These are phyloP conservation scores for Slavum lentiscoides DNA, from an alignment of 2,888 invertebrate species.

Conservation along the genomic window DNA sequence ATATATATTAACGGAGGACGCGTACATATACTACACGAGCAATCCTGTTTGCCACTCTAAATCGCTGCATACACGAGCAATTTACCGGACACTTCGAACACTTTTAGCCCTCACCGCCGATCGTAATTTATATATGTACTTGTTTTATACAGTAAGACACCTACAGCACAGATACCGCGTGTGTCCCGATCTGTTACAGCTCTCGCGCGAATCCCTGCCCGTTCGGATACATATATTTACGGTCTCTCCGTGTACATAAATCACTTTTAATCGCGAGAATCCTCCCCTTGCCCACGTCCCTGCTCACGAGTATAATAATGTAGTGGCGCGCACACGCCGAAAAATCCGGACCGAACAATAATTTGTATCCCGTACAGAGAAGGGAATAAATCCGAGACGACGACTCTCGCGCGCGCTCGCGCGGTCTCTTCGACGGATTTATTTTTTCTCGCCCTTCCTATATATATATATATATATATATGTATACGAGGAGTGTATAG, in stretches of 20 bases:
- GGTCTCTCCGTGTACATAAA: not conserved
- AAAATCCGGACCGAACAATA: not conserved
- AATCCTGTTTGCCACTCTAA: too few relatives aligned
- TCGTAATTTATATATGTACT: too few relatives aligned
- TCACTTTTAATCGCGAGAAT: conserved; percentile 39
- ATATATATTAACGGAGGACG: too few relatives aligned
- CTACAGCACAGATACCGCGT: too few relatives aligned
- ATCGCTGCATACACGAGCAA: too few relatives aligned
- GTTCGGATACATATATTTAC: not conserved
- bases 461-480: not conserved
- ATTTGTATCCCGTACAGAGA: conserved; percentile 26
- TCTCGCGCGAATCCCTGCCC: not conserved
- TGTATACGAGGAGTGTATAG: not conserved
- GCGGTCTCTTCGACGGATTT: not conserved
- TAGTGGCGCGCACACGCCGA: not conserved
- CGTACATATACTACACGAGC: too few relatives aligned
- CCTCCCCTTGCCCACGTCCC: not conserved
- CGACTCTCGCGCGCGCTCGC: not conserved
- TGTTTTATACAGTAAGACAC: too few relatives aligned
- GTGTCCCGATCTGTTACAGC: too few relatives aligned
- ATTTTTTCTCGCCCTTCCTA: not conserved
- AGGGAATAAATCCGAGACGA: conserved; percentile 26
- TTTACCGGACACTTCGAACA: too few relatives aligned
- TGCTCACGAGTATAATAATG: too few relatives aligned
- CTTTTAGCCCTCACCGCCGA: too few relatives aligned